Evolutionary conservation across 2,113 vertebrate species (phyloP).

Genomic region (Apaloderma vittatum): DNA sequence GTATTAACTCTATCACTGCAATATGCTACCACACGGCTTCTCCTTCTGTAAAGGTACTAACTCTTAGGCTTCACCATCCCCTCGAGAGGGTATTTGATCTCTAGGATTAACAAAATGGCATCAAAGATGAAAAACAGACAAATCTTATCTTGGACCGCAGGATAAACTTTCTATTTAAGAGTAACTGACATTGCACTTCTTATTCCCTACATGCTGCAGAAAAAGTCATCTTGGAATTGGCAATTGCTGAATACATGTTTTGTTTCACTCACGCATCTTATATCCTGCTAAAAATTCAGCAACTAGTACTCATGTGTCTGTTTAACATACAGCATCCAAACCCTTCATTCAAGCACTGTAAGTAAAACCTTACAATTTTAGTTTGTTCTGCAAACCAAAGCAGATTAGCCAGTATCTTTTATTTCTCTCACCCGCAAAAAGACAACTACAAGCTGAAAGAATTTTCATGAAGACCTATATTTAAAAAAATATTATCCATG

Average conservation of each 20-base stretch:
- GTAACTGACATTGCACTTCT: background rate
- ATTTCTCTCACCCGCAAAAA: background rate
- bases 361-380: background rate
- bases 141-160: background rate
- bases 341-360: background rate
- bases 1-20: slow-evolving; percentile 69
- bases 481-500: background rate
- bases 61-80: background rate
- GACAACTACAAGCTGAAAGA: background rate
- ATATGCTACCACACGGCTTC: slow-evolving; percentile 2
- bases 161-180: background rate
- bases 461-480: background rate
- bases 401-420: background rate
- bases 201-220: background rate
- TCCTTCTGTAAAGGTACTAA: background rate
- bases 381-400: background rate
- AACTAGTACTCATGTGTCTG: background rate
- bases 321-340: background rate
- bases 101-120: slow-evolving; percentile 1
- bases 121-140: background rate
- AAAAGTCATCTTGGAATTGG: background rate
- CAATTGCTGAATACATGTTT: background rate
- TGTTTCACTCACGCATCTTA: background rate
- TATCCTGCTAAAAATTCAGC: background rate
- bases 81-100: background rate